phyloP scores from a whole-genome alignment of 2,113 vertebrate species.

The Dromiciops gliroides region DNA sequence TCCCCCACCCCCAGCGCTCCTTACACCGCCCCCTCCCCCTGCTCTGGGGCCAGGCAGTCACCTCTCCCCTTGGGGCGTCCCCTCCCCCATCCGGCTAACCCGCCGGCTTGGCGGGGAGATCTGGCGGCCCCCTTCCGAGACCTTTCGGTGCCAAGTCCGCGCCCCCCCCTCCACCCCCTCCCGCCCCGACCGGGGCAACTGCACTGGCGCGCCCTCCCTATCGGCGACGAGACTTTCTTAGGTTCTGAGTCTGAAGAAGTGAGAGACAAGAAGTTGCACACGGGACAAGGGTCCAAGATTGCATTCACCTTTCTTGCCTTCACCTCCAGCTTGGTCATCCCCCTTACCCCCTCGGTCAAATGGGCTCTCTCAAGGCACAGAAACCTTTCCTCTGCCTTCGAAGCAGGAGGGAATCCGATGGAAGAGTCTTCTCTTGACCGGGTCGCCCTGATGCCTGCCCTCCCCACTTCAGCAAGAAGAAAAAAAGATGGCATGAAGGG shows the following conservation, averaged over 20 bases:
- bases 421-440: background rate
- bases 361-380: background rate
- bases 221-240: background rate
- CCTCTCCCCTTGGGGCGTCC: conserved; percentile 1
- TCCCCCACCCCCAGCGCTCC: background rate
- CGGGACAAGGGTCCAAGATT: background rate
- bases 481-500: background rate
- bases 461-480: background rate
- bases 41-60: background rate
- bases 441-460: background rate
- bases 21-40: background rate
- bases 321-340: background rate
- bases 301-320: background rate
- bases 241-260: background rate
- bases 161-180: background rate
- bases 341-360: background rate
- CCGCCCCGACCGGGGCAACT: background rate
- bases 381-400: background rate
- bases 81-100: background rate
- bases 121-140: background rate
- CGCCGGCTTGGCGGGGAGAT: background rate
- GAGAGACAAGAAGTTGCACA: background rate
- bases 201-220: background rate
- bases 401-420: background rate
- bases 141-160: background rate